A percentile compares a stretch with the other conserved stretches of the same genome.
Conservation (phyloP, 1,140 invertebrate genomes). For the Thalassaphorura encarpata region DNA sequence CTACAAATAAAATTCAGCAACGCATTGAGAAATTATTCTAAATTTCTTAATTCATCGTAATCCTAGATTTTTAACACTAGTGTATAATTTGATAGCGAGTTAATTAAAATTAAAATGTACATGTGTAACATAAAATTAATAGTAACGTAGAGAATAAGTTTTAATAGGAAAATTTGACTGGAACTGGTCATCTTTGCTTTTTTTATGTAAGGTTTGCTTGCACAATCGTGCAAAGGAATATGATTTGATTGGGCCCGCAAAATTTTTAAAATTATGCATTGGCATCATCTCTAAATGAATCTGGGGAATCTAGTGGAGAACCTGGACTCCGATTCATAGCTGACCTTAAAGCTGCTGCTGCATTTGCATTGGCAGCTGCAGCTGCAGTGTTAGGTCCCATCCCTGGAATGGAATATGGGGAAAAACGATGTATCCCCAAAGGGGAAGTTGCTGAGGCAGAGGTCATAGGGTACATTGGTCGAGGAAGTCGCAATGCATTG, state of each 20-base stretch:
- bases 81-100: too few species aligned
- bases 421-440: slow-evolving; percentile 38
- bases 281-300: slow-evolving; percentile 32
- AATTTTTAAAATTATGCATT: slow-evolving; percentile 15
- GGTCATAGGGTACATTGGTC: slow-evolving; percentile 41
- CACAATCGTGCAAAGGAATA: background rate
- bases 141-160: too few species aligned
- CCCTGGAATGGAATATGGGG: slow-evolving; percentile 37
- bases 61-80: too few species aligned
- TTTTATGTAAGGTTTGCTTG: too few species aligned
- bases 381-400: slow-evolving; percentile 12
- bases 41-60: too few species aligned
- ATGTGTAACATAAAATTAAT: too few species aligned
- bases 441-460: slow-evolving; percentile 34
- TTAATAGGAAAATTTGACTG: too few species aligned
- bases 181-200: too few species aligned
- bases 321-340: background rate
- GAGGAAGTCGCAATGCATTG: slow-evolving; percentile 32
- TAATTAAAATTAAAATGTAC: too few species aligned
- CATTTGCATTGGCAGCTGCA: slow-evolving; percentile 22
- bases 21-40: too few species aligned
- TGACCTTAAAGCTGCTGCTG: slow-evolving; percentile 17
- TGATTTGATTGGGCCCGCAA: background rate
- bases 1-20: too few species aligned
- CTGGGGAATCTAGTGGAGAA: slow-evolving; percentile 25